phyloP scores from a whole-genome alignment of 2,113 vertebrate species.

The Mirza zaza region DNA sequence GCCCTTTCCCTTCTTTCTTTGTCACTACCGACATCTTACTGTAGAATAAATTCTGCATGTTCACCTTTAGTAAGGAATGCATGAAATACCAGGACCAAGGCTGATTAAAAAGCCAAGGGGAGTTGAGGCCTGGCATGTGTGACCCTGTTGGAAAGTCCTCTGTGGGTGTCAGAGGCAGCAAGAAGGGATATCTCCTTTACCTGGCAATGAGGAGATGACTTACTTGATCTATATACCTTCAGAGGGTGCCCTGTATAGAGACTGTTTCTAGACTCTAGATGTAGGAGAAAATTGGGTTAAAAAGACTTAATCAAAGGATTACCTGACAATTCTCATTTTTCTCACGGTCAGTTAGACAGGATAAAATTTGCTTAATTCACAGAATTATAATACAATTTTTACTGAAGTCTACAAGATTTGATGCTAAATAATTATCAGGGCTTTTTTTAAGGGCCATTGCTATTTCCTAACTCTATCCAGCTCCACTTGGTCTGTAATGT shows the following conservation, averaged over 20 bases:
- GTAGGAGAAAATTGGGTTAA: not conserved
- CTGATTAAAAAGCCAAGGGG: not conserved
- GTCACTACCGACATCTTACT: not conserved
- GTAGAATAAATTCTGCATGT: not conserved
- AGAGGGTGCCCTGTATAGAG: not conserved
- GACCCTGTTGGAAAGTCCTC: not conserved
- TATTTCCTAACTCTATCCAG: not conserved
- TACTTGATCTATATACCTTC: not conserved
- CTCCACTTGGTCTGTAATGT: not conserved
- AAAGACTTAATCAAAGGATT: not conserved
- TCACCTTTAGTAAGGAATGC: not conserved
- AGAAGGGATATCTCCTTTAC: not conserved
- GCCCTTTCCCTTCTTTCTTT: conserved; percentile 1
- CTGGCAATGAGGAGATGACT: not conserved
- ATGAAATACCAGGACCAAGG: not conserved
- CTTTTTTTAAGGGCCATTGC: not conserved
- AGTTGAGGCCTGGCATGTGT: not conserved
- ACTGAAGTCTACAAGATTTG: not conserved
- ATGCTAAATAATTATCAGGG: not conserved
- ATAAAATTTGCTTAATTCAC: not conserved
- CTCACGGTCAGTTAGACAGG: not conserved
- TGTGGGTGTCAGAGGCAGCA: not conserved
- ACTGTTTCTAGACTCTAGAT: not conserved
- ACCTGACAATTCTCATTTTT: not conserved
- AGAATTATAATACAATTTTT: not conserved